These are phyloP conservation scores for Polypedilum vanderplanki DNA, from an alignment of 1,140 invertebrate genomes.

Conservation along the genomic window DNA sequence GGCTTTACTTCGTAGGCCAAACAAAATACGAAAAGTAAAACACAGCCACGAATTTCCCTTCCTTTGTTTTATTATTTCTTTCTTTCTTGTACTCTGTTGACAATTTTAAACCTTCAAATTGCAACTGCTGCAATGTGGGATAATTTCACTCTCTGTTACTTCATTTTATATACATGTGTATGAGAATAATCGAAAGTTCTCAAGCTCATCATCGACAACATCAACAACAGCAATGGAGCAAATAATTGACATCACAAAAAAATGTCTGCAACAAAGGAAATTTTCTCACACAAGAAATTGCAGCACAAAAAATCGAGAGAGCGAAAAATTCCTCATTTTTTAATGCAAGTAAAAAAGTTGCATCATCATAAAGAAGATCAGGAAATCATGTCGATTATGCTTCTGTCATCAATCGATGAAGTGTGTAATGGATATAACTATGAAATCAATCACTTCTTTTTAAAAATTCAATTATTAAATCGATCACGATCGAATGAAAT, in stretches of 20 bases:
- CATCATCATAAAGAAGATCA: neutral
- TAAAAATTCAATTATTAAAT: neutral
- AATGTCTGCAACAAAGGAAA: neutral
- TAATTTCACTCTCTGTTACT: no score
- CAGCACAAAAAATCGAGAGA: neutral
- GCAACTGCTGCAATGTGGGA: no score
- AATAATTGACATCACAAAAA: constrained; percentile 16
- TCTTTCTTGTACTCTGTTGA: no score
- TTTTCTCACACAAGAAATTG: constrained; percentile 9
- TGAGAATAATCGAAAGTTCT: neutral
- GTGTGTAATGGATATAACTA: neutral
- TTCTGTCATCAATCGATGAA: neutral
- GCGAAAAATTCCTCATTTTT: neutral
- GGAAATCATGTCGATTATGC: neutral
- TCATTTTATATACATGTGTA: no score
- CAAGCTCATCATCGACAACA: neutral
- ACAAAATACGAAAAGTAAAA: neutral
- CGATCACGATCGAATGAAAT: neutral
- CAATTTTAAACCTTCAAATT: no score
- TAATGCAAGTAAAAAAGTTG: neutral
- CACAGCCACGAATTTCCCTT: no score
- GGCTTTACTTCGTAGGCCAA: neutral
- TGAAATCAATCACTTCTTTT: no score
- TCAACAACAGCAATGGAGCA: neutral
- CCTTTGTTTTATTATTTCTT: no score